Conservation (phyloP, 1,140 invertebrate species). For the Gryon sp. region DNA sequence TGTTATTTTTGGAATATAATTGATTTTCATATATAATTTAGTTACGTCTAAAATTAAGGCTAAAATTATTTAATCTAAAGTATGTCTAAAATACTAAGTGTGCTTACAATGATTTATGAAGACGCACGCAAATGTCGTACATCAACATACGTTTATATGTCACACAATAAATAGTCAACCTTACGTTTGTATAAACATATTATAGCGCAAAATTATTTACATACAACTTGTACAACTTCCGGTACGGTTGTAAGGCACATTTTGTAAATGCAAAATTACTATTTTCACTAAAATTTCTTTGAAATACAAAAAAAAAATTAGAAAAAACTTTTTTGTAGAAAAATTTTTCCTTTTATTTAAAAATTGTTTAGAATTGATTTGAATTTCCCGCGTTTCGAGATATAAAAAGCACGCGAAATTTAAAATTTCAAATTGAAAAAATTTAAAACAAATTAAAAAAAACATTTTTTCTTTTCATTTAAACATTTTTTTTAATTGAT, state of each 20-base stretch:
- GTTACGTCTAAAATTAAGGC: too few relatives aligned
- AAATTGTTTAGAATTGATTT: too few relatives aligned
- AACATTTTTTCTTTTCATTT: too few relatives aligned
- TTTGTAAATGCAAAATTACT: slow-evolving; percentile 43
- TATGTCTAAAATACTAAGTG: slow-evolving; percentile 9
- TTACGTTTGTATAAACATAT: slow-evolving; percentile 37
- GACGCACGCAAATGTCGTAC: slow-evolving; percentile 5
- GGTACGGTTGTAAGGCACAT: slow-evolving; percentile 45
- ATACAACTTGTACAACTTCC: slow-evolving; percentile 24
- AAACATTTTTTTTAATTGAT: too few relatives aligned
- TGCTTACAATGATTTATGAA: slow-evolving; percentile 11
- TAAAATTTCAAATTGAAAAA: too few relatives aligned
- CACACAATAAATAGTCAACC: slow-evolving; percentile 45
- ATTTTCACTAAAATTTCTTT: slow-evolving; percentile 17
- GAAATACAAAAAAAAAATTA: slow-evolving; percentile 32
- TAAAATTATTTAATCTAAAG: too few relatives aligned
- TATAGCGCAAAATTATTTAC: slow-evolving; percentile 53
- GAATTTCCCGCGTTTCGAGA: too few relatives aligned
- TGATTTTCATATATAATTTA: too few relatives aligned
- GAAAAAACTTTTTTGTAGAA: slow-evolving; percentile 8
- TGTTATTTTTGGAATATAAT: too few relatives aligned
- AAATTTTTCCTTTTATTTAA: too few relatives aligned
- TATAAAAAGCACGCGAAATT: too few relatives aligned
- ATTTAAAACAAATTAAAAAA: too few relatives aligned
- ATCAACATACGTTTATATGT: slow-evolving; percentile 30